These are phyloP conservation scores for Anarsia innoxiella DNA, from an alignment of 2,888 invertebrate species.

Conservation along the genomic window DNA sequence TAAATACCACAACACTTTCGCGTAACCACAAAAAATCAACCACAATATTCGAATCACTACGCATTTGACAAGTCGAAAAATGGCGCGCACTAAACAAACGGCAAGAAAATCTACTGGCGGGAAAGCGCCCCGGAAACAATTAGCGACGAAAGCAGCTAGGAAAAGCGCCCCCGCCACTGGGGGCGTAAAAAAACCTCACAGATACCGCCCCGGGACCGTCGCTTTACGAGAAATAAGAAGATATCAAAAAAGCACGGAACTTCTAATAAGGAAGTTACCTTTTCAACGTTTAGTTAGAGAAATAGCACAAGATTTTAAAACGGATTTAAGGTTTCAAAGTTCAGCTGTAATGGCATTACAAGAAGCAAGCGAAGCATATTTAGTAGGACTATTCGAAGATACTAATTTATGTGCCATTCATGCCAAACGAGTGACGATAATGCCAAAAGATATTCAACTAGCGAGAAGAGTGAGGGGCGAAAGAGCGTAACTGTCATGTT, in stretches of 20 bases:
- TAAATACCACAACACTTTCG: too few species aligned
- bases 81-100: conserved; percentile 86
- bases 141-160: conserved; percentile 82
- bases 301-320: conserved; percentile 84
- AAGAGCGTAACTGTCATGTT: not conserved
- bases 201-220: conserved; percentile 81
- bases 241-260: conserved; percentile 84
- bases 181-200: conserved; percentile 82
- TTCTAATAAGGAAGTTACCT: conserved; percentile 81
- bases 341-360: conserved; percentile 82
- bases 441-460: conserved; percentile 58
- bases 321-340: conserved; percentile 81
- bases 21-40: not conserved
- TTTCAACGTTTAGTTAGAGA: conserved; percentile 83
- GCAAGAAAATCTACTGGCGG: conserved; percentile 84
- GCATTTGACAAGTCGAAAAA: too few species aligned
- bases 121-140: conserved; percentile 82
- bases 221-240: conserved; percentile 82
- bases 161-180: conserved; percentile 84
- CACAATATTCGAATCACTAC: too few species aligned
- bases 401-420: conserved; percentile 88
- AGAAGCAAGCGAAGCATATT: conserved; percentile 75
- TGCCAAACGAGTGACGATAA: conserved; percentile 64
- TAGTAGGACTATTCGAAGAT: conserved; percentile 83
- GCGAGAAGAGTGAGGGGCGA: conserved; percentile 28